Base-by-base conservation (phyloP, 2,888 invertebrate genomes). In the Drepanosiphum platanoidis region DNA sequence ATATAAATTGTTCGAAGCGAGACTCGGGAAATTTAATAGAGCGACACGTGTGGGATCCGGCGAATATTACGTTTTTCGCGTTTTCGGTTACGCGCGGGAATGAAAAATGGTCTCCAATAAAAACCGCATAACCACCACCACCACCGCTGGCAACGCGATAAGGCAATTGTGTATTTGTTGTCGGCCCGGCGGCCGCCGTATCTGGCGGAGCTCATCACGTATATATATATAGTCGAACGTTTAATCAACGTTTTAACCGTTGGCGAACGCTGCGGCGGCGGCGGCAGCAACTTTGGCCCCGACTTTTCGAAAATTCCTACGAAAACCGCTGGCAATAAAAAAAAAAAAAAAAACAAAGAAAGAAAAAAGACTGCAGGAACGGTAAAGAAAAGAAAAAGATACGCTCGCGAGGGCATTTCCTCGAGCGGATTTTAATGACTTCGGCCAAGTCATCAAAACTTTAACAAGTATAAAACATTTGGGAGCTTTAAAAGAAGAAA, bases 381-480 rank as follows among this genome's bases (percentile, higher is more conserved):
- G n/a, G n/a, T n/a, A 71, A 46, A 11, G 9, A 61, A 7, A 61
- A 27, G 27, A 27, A 2, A 34, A 34, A 36, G 42, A 66, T n/a
- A n/a, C n/a, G 15, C 39, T 8, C 22, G 22, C 36, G 15, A 18
- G 34, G 13, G 34, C 9, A 52, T 68, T 15, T 46, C 46, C 32
- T n/a, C 66, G 34, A 68, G 52, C 70, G 52, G 72, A 82, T 72
- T 71, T 82, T 82, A 82, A 82, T 72, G 82, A 82, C 81, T 72
- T 58, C 30, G 61, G 32, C 61, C 72, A n/a, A 72, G 71, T 72
- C 71, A 42, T 61, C 72, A 61, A 82, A 82, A 82, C 72, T 72
- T 72, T 72, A 72, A 72, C 82, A 72, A 82, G 71, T 72, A 82
- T 82, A 82, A 72, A 82, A 72, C 58, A 72, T 64, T 61, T 36